Conservation (phyloP, 2,113 vertebrate genomes). For the Petrocephalus zakoni region DNA sequence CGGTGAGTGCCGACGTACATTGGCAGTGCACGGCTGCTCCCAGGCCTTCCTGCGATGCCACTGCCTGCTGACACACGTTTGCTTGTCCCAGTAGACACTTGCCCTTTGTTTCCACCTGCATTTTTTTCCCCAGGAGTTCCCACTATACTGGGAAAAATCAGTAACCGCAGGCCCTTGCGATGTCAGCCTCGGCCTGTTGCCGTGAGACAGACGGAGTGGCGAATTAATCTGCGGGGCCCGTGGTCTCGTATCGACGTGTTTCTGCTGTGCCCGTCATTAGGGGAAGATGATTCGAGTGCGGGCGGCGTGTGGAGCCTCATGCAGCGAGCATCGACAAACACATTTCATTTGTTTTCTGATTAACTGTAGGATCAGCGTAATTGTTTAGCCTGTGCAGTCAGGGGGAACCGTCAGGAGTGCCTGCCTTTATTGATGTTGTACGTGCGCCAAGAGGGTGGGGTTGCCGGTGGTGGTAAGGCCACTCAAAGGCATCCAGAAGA, state of each 20-base stretch:
- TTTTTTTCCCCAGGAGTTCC: conserved; percentile 14
- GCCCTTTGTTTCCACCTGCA: neutral
- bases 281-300: conserved; percentile 34
- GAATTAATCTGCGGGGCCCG: conserved; percentile 40
- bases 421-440: conserved; percentile 11
- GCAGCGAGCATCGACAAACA: conserved; percentile 21
- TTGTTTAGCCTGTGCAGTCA: conserved; percentile 24
- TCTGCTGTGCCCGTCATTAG: conserved; percentile 34
- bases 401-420: conserved; percentile 4
- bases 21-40: neutral
- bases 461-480: neutral
- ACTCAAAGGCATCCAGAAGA: neutral
- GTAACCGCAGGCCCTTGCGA: conserved; percentile 18
- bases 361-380: conserved; percentile 20
- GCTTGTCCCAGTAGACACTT: conserved; percentile 14
- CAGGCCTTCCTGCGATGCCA: neutral
- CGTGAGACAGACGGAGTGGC: conserved; percentile 35
- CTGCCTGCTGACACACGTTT: neutral
- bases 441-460: neutral
- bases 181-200: conserved; percentile 19
- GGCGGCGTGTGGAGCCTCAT: neutral
- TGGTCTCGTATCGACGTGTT: conserved; percentile 38
- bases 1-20: neutral
- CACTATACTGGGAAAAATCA: conserved; percentile 32
- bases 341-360: conserved; percentile 32